These are phyloP conservation scores for Austrolebias charrua DNA, from an alignment of 2,797 vertebrate genomes.

Conservation along the genomic window DNA sequence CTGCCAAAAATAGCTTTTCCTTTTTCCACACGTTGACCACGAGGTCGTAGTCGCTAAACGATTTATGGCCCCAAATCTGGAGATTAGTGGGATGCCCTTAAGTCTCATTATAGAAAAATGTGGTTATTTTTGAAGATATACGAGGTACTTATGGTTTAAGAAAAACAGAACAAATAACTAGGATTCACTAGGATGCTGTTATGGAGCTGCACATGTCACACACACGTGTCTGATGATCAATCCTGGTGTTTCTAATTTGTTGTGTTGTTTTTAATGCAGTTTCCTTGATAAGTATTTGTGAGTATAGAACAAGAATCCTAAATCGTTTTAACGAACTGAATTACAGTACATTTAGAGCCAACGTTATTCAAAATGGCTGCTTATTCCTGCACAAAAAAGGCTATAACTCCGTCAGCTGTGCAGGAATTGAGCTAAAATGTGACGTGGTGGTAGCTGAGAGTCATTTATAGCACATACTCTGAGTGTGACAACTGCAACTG, in stretches of 20 bases:
- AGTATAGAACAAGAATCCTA: no score
- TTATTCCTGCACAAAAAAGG: no score
- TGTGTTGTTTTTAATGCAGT: background rate
- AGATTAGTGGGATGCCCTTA: constrained; percentile 41
- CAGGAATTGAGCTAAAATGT: no score
- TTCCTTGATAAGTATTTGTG: no score
- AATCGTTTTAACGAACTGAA: no score
- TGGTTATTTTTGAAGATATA: constrained; percentile 54
- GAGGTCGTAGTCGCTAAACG: constrained; percentile 25
- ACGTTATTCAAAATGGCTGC: no score
- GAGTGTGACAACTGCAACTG: no score
- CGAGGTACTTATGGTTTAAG: constrained; percentile 28
- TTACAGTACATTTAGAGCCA: no score
- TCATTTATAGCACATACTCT: no score
- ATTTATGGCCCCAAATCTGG: constrained; percentile 53
- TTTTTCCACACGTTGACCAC: constrained; percentile 51
- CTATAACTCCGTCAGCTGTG: no score
- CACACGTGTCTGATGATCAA: constrained; percentile 5
- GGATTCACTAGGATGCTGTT: constrained; percentile 11
- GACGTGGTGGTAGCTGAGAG: no score
- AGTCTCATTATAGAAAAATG: constrained; percentile 58
- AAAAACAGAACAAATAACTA: constrained; percentile 20
- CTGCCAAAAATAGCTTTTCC: constrained; percentile 51
- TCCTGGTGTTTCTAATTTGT: constrained; percentile 13
- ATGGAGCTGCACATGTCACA: constrained; percentile 20